phyloP scores from a whole-genome alignment of 2,797 vertebrate species.

The Mallotus villosus region DNA sequence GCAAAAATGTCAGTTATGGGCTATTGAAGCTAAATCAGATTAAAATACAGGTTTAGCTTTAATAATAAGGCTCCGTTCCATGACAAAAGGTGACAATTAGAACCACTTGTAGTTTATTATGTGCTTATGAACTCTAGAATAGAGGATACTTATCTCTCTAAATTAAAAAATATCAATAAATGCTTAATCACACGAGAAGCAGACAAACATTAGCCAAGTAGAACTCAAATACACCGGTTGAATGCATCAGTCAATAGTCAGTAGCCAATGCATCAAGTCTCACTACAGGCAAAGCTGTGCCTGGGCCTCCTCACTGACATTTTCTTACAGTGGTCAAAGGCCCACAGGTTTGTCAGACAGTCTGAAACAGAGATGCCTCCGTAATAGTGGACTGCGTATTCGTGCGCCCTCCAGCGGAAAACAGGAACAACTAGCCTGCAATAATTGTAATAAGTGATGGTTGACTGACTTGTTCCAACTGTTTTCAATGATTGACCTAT shows the following conservation, averaged over 20 bases:
- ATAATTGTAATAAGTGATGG: not conserved
- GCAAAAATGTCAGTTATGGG: too few species aligned
- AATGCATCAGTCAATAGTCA: conserved; percentile 53
- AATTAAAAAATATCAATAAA: not conserved
- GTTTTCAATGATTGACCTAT: too few species aligned
- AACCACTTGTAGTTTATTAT: too few species aligned
- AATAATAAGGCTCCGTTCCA: too few species aligned
- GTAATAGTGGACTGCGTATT: not conserved
- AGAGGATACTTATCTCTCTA: not conserved
- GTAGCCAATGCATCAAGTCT: conserved; percentile 43
- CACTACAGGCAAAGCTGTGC: conserved; percentile 38
- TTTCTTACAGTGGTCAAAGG: too few species aligned
- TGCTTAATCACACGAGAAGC: not conserved
- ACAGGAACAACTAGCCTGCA: conserved; percentile 18
- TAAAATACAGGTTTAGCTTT: too few species aligned
- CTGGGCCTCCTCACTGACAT: conserved; percentile 62
- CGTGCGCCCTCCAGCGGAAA: conserved; percentile 30
- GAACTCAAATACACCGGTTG: not conserved
- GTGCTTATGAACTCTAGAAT: too few species aligned
- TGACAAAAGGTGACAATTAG: too few species aligned
- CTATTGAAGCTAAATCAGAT: too few species aligned
- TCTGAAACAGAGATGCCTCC: not conserved
- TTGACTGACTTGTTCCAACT: too few species aligned
- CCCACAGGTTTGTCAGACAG: not conserved
- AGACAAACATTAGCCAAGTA: not conserved